phyloP scores from a whole-genome alignment of 2,113 vertebrate species.

The Pteropus alecto region DNA sequence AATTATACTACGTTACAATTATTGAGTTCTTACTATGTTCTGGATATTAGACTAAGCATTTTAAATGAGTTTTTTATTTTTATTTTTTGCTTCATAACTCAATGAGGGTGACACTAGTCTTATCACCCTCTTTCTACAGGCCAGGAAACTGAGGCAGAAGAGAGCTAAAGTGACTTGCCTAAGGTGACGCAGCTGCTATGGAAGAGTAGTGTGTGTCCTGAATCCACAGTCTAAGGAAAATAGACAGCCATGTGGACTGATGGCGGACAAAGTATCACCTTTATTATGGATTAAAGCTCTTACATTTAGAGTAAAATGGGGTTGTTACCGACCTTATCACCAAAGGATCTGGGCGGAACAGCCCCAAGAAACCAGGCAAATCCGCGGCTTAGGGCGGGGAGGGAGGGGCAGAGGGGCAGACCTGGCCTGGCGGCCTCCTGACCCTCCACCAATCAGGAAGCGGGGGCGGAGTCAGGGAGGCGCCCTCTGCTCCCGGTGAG shows the following conservation, averaged over 20 bases:
- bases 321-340: rapidly evolving
- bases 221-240: not conserved
- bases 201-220: not conserved
- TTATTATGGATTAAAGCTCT: not conserved
- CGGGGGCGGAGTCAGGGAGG: not conserved
- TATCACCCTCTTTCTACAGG: not conserved
- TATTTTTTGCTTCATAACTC: not conserved
- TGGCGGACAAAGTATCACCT: not conserved
- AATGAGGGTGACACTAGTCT: not conserved
- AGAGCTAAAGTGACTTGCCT: not conserved
- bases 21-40: not conserved
- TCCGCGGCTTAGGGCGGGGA: rapidly evolving
- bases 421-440: rapidly evolving
- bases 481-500: rapidly evolving
- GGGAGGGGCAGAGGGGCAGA: rapidly evolving
- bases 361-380: not conserved
- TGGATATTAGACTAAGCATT: not conserved
- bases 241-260: rapidly evolving
- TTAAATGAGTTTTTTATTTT: not conserved
- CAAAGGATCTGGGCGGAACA: rapidly evolving
- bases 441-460: not conserved
- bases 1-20: not conserved
- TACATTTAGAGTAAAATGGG: not conserved
- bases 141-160: not conserved
- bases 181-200: not conserved